A percentile compares a stretch with the other conserved stretches of the same genome.
phyloP scores from a whole-genome alignment of 1,140 invertebrate genomes.

The Sminthurides bifidus region DNA sequence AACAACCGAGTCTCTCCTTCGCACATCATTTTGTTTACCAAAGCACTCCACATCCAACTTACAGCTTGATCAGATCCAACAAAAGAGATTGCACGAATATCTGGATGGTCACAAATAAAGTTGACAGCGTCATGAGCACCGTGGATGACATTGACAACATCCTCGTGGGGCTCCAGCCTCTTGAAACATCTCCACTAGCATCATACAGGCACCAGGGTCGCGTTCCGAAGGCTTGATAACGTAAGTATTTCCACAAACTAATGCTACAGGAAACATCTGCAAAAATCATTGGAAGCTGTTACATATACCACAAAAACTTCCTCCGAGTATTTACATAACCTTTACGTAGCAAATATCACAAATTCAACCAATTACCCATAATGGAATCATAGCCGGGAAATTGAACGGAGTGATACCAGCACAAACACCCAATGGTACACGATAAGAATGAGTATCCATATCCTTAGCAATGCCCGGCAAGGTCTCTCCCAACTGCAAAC shows the following conservation, averaged over 20 bases:
- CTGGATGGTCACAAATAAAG: conserved; percentile 92
- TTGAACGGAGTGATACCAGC: conserved; percentile 87
- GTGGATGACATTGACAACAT: conserved; percentile 81
- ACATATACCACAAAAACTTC: too few species aligned
- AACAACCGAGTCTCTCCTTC: too few species aligned
- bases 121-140: conserved; percentile 87
- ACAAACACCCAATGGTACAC: conserved; percentile 36
- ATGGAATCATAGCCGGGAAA: conserved; percentile 98
- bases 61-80: conserved; percentile 92
- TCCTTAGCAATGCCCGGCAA: conserved; percentile 82
- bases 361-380: conserved; percentile 56
- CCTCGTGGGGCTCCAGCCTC: conserved; percentile 60
- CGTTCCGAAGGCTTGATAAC: conserved; percentile 84
- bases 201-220: conserved; percentile 90
- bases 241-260: conserved; percentile 74
- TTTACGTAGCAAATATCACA: too few species aligned
- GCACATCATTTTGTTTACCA: too few species aligned
- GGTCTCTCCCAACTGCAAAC: conserved; percentile 82
- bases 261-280: conserved; percentile 87
- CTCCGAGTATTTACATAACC: too few species aligned
- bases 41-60: too few species aligned
- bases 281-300: conserved; percentile 6
- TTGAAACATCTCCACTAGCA: conserved; percentile 76
- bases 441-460: conserved; percentile 79
- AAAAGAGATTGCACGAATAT: conserved; percentile 95